Base-by-base conservation (phyloP, 2,113 vertebrate species). In the Poeciliopsis retropinna region DNA sequence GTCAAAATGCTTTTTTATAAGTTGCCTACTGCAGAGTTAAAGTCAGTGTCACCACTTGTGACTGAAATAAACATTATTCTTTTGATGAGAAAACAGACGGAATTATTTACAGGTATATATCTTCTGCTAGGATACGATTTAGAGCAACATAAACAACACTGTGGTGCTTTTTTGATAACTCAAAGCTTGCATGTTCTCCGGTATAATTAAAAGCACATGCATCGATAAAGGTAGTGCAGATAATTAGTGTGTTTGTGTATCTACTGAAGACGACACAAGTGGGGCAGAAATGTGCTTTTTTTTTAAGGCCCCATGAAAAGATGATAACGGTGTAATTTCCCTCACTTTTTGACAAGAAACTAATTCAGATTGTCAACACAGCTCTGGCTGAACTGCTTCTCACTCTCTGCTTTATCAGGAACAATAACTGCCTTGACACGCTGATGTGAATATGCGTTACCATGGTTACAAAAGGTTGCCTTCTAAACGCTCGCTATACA, bases 381-480 rank as follows among this genome's bases (percentile, higher is more conserved):
- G 10, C 68, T 75, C 54, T 28, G 54, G 31, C 32, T 54, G 54
- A 67, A 62, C 64, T 63, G 70, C 69, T 64, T 64, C 47, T 37
- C 25, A 69, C 51, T 17, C 39, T 70, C n/a, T 19, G 57, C 68
- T 81, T 57, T 32, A 72, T 60, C 64, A 74, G 60, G 60, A 47
- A 76, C 69, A 72, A 72, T 67, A 63, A 51, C 63, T 72, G 63
- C 44, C 12, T 27, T 44, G 39, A 71, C 32, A 60, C 75, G 3
- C 47, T 39, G 63, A 31, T 32, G 47, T 61, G 10, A 54, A 64
- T 44, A 39, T 67, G 51, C 41, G 64, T 82, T 77, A 34, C 70
- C 64, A 60, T 82, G 70, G 74, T 34, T 72, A 60, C 60, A 64
- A 30, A 63, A 57, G 70, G 31, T 68, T 28, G 27, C 31, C 67